Base-by-base conservation (phyloP, 2,888 invertebrate species). In the Trichacis sp. region DNA sequence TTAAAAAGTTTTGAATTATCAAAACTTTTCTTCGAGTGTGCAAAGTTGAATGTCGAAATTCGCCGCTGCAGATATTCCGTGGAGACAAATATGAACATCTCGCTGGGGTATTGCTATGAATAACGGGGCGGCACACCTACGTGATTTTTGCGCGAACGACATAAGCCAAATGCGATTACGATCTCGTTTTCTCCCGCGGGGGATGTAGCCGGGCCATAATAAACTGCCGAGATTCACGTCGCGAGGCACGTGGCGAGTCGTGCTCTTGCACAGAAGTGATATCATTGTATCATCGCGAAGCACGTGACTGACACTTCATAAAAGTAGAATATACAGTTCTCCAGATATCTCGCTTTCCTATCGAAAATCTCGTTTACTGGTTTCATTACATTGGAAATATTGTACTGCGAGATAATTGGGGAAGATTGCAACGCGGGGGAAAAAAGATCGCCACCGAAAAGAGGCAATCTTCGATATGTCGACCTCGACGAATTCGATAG, bases 271-370 rank as follows among this genome's bases (percentile, higher is more conserved):
- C 73, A 73, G 71, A 72, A 77, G 72, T 77, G 79, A 80, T 80
- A 79, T 77, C 76, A 66, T 70, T 71, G 73, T 78, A 80, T 77
- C 77, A 75, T 68, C 64, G 64, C 61, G 33, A 48, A 77, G 68
- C 81, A 81, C 81, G 81, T 79, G 81, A 77, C 79, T 75, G 71
- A 67, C 75, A 76, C 78, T 79, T 79, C 73, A 81, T 78, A 76
- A 79, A 78, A 72, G 71, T 75, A 75, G 73, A 77, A 71, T 76
- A 70, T 68, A 70, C 64, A 66, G 64, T 65, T 24, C 64, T 69
- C 53, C 57, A 57, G 69, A 66, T 59, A 64, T 61, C 52, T 56
- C 58, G 40, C 40, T 54, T 46, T 45, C 48, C 42, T 58, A 47
- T 50, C 50, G 48, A 56, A 53, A 56, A 58, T 61, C 57, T 61